Evolutionary conservation across 2,113 vertebrate genomes (phyloP).

Genomic region (Ammospiza nelsoni): DNA sequence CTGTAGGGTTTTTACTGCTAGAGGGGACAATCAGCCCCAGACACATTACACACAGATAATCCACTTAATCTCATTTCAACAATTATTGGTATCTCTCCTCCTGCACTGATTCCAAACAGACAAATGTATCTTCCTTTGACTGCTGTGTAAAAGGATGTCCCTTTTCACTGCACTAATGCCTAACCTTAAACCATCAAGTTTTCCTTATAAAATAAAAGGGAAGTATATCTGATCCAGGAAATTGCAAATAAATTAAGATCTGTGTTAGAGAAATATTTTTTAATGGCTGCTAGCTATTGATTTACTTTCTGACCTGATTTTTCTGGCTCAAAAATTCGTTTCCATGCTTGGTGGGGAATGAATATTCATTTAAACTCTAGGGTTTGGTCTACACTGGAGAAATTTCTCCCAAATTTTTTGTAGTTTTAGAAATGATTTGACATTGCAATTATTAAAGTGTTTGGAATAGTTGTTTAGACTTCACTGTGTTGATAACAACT

Average conservation of each 20-base stretch:
- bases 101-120: neutral
- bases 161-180: neutral
- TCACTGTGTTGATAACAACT: neutral
- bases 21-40: neutral
- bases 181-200: neutral
- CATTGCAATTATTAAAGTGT: neutral
- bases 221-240: neutral
- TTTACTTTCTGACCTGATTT: slow-evolving; percentile 40
- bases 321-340: slow-evolving; percentile 4
- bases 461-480: neutral
- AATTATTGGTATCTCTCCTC: neutral
- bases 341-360: neutral
- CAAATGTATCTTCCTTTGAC: neutral
- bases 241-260: slow-evolving; percentile 15
- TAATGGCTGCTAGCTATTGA: neutral
- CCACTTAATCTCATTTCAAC: slow-evolving; percentile 41
- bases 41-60: slow-evolving; percentile 28
- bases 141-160: neutral
- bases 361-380: neutral
- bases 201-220: slow-evolving; percentile 14
- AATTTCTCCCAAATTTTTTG: neutral
- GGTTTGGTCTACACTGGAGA: neutral
- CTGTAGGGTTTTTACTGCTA: neutral
- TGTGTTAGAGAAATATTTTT: slow-evolving; percentile 2
- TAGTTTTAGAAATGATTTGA: neutral